Evolutionary conservation across 2,888 invertebrate species (phyloP), one percentile per base, ranked within the genome.

Genomic region (Esperia sulphurella): DNA sequence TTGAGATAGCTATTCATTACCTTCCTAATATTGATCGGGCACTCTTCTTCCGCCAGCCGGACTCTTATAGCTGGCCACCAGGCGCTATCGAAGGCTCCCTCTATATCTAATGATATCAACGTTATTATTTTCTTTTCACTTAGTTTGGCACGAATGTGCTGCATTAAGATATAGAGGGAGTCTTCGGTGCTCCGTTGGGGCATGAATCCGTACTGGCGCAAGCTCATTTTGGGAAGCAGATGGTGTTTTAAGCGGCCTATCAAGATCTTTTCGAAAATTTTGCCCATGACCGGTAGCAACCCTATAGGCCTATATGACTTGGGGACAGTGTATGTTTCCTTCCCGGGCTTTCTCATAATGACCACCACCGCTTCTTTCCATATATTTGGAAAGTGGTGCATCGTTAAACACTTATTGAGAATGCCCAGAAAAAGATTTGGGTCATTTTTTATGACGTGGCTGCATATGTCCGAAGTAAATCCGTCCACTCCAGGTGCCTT

Each of bases 241-340:
- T 48, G 45, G 41, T 41, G 49, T 3, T 31, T 30, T 1, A 56
- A 21, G 8, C 55, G 31, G 1, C 9, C 40, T 0, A 45, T 29
- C 0, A 55, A 10, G 41, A 54, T 28, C 38, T 53, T 58, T 35
- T 58, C 55, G 2, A 45, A 10, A 4, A 52, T 40, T 30, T 58
- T 58, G 1, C 54, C 54, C 3, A 55, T 13, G 0, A 58, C 35
- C 0, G 54, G 43, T 0, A 58, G 40, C 0, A 58, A 45, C 0
- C 54, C 55, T 3, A 58, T 58, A 0, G 51, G 51, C 14, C 52
- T 14, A 9, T 51, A 48, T 2, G 57, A 40, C 14, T 51, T 56
- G 0, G 54, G 46, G 4, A 3, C 8, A 0, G 49, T 41, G 39
- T 50, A 52, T 8, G 46, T 38, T 0, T 40, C 40, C 14, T 46